Base-by-base conservation (phyloP, 1,140 invertebrate genomes). In the Macrostomum lignano region DNA sequence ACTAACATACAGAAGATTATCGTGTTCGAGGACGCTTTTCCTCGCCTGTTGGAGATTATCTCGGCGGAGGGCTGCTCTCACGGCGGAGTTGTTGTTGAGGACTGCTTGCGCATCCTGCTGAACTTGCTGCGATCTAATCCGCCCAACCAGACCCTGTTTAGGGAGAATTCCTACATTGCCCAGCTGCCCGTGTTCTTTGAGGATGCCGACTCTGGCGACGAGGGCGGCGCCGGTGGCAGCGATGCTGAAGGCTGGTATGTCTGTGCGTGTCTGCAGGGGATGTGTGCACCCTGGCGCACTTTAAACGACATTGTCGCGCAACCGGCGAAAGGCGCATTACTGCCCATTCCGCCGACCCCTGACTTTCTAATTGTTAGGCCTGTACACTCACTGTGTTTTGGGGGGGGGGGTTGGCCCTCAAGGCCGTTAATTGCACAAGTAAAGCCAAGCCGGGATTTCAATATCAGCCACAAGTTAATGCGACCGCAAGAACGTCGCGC, bases 1-100 rank as follows among this genome's bases (percentile, higher is more conserved):
- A 74, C 79, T 0, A 91, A 91, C 53, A 84, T 98, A 44, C 91
- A 98, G 55, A 96, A 98, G 61, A 93, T 98, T 46, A 81, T 98
- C 3, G 88, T 84, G 0, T 98, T 94, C 62, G 84, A 98, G 61
- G 94, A 91, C 62, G 81, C 79, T 0, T 98, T 94, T 56, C 84
- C 94, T 58, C 66, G 74, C 40, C 62, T 98, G 22, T 74, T 94
- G 43, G 74, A 81, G 48, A 81, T 96, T 20, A 77, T 98, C 17
- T 61, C 60, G 1, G 71, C 76, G 42, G 91, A 98, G 61, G 84
- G 81, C 26, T 49, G 70, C 42, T 72, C 73, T 15, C 79, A 94
- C 59, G 86, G 82, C 33, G 82, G 82, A 19, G 86, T 96, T 35
- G 76, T 98, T 3, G 86, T 96, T 3, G 81, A 94, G 65, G 91